Conservation (phyloP, 2,888 invertebrate genomes). For the Drosophila austrosaltans region DNA sequence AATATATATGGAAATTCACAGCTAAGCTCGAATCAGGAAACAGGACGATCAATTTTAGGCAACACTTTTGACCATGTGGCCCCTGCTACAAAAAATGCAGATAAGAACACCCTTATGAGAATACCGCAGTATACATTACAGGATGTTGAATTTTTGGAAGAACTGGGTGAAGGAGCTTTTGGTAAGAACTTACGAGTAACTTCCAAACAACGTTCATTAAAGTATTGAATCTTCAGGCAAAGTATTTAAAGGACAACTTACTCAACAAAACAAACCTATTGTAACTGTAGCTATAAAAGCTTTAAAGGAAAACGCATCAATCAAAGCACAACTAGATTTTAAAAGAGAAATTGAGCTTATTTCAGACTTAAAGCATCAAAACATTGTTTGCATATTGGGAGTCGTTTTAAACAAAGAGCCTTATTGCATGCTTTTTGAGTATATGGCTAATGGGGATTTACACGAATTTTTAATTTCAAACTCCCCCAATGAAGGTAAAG, state of each 20-base stretch:
- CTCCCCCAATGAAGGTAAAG: constrained; percentile 92
- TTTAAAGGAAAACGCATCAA: constrained; percentile 95
- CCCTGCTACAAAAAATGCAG: constrained; percentile 83
- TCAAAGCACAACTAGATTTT: constrained; percentile 96
- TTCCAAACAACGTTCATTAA: not conserved
- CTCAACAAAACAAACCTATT: constrained; percentile 87
- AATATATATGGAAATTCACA: constrained; percentile 92
- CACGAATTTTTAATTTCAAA: constrained; percentile 97
- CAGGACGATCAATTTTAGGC: constrained; percentile 88
- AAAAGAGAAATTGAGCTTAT: constrained; percentile 96
- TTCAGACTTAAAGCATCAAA: constrained; percentile 96
- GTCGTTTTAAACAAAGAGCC: constrained; percentile 95
- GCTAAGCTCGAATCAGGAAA: constrained; percentile 91
- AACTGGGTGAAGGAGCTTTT: constrained; percentile 97
- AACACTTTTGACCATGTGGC: constrained; percentile 82
- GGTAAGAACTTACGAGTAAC: constrained; percentile 84
- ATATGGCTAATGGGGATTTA: constrained; percentile 98
- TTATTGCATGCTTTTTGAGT: constrained; percentile 98
- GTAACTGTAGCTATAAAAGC: constrained; percentile 96
- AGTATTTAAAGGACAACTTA: constrained; percentile 96
- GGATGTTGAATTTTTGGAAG: constrained; percentile 93
- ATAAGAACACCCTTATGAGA: constrained; percentile 83
- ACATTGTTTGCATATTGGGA: constrained; percentile 97
- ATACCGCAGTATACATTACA: constrained; percentile 94
- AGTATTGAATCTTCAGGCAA: constrained; percentile 84